Evolutionary conservation across 2,888 invertebrate species (phyloP).

Genomic region (Pelosia muscerda): DNA sequence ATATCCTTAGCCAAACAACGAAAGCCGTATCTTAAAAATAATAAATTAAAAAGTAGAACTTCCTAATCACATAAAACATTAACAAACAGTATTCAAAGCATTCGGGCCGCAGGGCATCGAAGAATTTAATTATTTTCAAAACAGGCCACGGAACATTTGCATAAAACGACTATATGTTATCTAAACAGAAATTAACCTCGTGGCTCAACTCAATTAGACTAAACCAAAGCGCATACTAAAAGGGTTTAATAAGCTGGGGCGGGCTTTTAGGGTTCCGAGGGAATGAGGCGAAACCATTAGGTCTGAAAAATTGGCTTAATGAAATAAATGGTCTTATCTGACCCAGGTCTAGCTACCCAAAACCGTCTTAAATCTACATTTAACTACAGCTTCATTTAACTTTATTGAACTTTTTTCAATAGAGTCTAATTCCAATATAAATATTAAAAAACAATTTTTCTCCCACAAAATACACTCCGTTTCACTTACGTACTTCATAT

Average conservation of each 20-base stretch:
- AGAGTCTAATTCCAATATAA: no score
- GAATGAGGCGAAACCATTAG: slow-evolving; percentile 4
- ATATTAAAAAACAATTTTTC: no score
- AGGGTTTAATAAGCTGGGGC: slow-evolving; percentile 78
- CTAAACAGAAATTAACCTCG: slow-evolving; percentile 81
- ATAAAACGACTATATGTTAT: slow-evolving; percentile 85
- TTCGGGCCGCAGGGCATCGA: slow-evolving; percentile 70
- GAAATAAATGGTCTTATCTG: not conserved
- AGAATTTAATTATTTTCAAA: slow-evolving; percentile 83
- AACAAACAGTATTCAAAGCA: slow-evolving; percentile 71
- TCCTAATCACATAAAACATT: slow-evolving; percentile 80
- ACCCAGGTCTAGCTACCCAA: no score
- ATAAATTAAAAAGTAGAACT: slow-evolving; percentile 60
- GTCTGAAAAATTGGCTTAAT: not conserved
- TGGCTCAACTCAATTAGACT: slow-evolving; percentile 81
- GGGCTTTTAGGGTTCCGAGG: slow-evolving; percentile 42
- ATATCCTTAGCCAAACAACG: slow-evolving; percentile 25
- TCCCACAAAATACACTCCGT: no score
- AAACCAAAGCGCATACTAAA: slow-evolving; percentile 80
- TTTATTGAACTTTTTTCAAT: no score
- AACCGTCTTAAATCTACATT: no score
- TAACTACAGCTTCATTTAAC: no score
- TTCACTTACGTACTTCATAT: no score
- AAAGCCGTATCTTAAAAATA: slow-evolving; percentile 21
- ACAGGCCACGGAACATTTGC: slow-evolving; percentile 75